phyloP scores from a whole-genome alignment of 2,113 vertebrate genomes.

The Anoura caudifer region DNA sequence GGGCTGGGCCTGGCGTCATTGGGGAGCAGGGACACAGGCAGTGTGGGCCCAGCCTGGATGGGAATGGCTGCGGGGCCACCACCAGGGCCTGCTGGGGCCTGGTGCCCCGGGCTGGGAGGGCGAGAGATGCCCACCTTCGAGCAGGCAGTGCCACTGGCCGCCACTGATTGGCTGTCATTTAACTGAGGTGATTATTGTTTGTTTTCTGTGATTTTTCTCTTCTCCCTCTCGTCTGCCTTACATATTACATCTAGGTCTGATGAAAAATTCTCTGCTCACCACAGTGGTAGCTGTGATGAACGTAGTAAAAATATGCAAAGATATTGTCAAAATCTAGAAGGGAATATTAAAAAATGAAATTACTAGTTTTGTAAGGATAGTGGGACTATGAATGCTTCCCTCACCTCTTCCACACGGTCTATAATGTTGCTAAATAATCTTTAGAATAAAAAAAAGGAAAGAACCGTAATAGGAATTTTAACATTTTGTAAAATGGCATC shows the following conservation, averaged over 20 bases:
- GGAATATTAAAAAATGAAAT: not conserved
- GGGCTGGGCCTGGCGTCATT: not conserved
- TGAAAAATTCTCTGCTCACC: not conserved
- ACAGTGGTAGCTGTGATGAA: not conserved
- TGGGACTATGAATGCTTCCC: not conserved
- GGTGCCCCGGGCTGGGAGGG: not conserved
- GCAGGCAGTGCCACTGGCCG: not conserved
- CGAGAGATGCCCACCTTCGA: not conserved
- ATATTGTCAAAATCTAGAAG: not conserved
- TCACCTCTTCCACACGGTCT: not conserved
- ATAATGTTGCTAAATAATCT: not conserved
- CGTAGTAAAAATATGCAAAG: not conserved
- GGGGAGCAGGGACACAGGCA: not conserved
- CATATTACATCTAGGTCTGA: not conserved
- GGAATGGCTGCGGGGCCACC: not conserved
- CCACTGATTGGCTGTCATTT: not conserved
- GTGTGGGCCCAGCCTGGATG: not conserved
- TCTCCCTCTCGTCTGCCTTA: not conserved
- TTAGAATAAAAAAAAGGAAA: slow-evolving; percentile 18
- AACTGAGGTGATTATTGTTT: not conserved
- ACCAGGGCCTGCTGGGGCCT: not conserved
- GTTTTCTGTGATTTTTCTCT: not conserved
- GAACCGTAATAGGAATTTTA: not conserved
- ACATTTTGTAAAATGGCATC: slow-evolving; percentile 18
- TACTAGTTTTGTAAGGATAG: not conserved